Base-by-base conservation (phyloP, 1,140 invertebrate genomes). In the Hesperophylax magnus region DNA sequence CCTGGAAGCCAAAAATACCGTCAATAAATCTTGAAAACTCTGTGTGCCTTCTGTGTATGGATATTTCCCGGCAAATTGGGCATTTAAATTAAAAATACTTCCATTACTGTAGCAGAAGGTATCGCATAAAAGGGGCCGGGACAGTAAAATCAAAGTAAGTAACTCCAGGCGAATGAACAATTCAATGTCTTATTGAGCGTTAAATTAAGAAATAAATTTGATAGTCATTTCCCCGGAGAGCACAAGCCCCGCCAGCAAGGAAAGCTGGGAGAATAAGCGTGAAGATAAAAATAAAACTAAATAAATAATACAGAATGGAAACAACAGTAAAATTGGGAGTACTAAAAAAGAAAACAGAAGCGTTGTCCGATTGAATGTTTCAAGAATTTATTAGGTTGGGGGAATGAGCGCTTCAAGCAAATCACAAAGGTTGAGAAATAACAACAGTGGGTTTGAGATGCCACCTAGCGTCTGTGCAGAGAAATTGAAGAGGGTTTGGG, bases 191-290 rank as follows among this genome's bases (percentile, higher is more conserved):
- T 71, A 71, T 71, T 71, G 67, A 71, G 67, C 34, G 67, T 71
- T 71, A 71, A 71, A 71, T 71, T 71, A 71, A 71, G 67, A 71
- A 71, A 71, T 71, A 71, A 71, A 71, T 71, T 71, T 39, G 67
- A 71, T 52, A 71, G 67, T 71, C 67, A 71, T 71, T 71, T 71
- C 67, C 34, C 67, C 18, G 2, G 39, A 9, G 67, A 71, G 34
- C 31, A 17, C 7, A 6, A 3, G 39, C n/a, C 6, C 1, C n/a
- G 22, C 22, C 31, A 67, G 63, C 34, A 52, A 22, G 17, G 39
- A 22, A 47, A 71, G 18, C 67, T 71, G 39, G 34, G 31, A 39
- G 67, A 71, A 20, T 71, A 17, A 71, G 14, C 15, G 67, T 52
- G 24, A 47, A 71, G 67, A 71, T 71, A 71, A 71, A 67, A 71